A percentile compares a stretch with the other conserved stretches of the same genome.
phyloP scores from a whole-genome alignment of 2,888 invertebrate species.

The Chaetogeoica ovagalla region DNA sequence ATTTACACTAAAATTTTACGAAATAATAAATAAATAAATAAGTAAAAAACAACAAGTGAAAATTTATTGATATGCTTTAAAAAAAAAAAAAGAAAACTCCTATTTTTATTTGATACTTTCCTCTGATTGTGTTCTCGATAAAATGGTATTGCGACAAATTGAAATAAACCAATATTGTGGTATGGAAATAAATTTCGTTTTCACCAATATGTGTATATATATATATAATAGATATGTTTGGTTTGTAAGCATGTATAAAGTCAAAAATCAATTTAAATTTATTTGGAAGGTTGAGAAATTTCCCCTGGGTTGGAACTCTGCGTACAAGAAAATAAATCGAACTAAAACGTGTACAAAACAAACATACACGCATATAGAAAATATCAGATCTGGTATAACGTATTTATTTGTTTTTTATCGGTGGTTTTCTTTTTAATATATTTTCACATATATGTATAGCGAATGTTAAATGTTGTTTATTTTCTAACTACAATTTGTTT shows the following conservation, averaged over 20 bases:
- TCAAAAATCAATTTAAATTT: slow-evolving; percentile 4
- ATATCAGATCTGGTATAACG: not conserved
- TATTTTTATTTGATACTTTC: no score
- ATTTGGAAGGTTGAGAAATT: slow-evolving; percentile 26
- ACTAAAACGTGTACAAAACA: slow-evolving; percentile 15
- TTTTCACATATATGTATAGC: no score
- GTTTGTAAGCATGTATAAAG: not conserved
- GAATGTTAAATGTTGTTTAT: no score
- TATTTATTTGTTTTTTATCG: slow-evolving; percentile 15
- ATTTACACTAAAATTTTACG: no score
- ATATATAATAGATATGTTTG: not conserved
- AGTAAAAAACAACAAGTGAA: no score
- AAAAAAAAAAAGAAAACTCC: no score
- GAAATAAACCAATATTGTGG: not conserved
- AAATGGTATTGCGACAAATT: not conserved
- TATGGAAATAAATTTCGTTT: not conserved
- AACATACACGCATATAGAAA: not conserved
- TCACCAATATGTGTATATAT: not conserved
- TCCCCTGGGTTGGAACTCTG: slow-evolving; percentile 5
- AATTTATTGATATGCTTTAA: no score
- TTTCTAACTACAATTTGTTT: no score
- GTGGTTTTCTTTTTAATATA: no score
- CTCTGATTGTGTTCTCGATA: not conserved
- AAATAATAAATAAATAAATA: no score
- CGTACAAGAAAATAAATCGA: slow-evolving; percentile 3